phyloP scores from a whole-genome alignment of 2,888 invertebrate species.

The Phymatocera aterrima region DNA sequence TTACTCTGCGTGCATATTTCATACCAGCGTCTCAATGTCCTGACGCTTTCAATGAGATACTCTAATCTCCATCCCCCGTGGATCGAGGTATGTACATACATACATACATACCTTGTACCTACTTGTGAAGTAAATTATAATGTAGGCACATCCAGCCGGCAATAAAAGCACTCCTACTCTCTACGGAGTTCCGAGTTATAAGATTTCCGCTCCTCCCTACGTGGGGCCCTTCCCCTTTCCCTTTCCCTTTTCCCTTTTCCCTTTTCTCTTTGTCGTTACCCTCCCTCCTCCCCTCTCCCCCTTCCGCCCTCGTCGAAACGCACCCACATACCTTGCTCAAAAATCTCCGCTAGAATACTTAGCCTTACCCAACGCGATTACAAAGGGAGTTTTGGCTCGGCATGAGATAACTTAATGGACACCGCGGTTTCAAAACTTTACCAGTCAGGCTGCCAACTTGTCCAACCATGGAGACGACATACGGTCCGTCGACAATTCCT shows the following conservation, averaged over 20 bases:
- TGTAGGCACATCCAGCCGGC: slow-evolving; percentile 11
- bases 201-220: slow-evolving; percentile 11
- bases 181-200: slow-evolving; percentile 1
- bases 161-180: slow-evolving; percentile 26
- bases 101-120: too few species aligned
- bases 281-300: background rate
- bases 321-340: background rate
- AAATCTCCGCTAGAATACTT: slow-evolving; percentile 4
- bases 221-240: slow-evolving; percentile 6
- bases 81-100: background rate
- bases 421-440: background rate
- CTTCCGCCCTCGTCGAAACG: background rate
- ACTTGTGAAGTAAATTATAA: slow-evolving; percentile 1
- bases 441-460: background rate
- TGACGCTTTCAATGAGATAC: background rate
- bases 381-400: background rate
- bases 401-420: slow-evolving; percentile 19
- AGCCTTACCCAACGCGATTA: too few species aligned
- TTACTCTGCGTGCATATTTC: background rate
- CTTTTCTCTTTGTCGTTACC: background rate
- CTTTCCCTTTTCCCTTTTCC: background rate
- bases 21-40: background rate
- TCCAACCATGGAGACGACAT: background rate
- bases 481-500: background rate
- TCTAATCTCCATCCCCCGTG: background rate